A percentile compares a stretch with the other conserved stretches of the same genome.
These are phyloP conservation scores for Oxyscelio sp. DNA, from an alignment of 2,888 invertebrate species.

Conservation along the genomic window DNA sequence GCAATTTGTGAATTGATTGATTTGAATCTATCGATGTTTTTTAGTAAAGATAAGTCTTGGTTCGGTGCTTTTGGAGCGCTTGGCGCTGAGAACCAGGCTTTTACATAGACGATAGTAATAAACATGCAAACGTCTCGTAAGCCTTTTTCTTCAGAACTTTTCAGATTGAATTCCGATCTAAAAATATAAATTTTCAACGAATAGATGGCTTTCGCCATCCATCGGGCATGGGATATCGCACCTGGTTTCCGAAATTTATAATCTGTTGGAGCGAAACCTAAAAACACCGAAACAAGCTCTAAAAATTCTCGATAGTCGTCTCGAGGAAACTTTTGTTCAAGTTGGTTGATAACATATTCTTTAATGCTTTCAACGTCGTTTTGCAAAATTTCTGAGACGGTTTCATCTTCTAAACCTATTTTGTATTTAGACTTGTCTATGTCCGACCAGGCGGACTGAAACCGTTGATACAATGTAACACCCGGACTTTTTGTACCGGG, in stretches of 20 bases:
- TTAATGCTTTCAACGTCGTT: conserved; percentile 20
- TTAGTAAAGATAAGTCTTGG: conserved; percentile 68
- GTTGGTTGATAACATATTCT: neutral
- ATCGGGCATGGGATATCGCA: conserved; percentile 75
- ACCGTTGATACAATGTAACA: conserved; percentile 21
- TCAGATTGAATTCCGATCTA: neutral
- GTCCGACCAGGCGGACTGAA: conserved; percentile 7
- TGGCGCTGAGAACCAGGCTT: conserved; percentile 64
- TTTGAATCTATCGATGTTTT: conserved; percentile 53
- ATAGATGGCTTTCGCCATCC: neutral
- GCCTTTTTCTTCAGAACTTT: neutral
- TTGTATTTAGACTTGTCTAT: conserved; percentile 25
- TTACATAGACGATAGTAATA: conserved; percentile 51
- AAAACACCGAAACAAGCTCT: conserved; percentile 76
- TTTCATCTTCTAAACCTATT: conserved; percentile 30
- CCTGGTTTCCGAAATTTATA: conserved; percentile 69
- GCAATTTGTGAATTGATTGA: conserved; percentile 41
- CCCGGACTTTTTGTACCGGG: conserved; percentile 30
- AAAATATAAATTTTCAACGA: neutral
- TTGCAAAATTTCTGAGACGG: conserved; percentile 29
- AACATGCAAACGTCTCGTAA: neutral
- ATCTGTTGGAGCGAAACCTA: conserved; percentile 43
- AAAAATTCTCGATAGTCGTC: conserved; percentile 78
- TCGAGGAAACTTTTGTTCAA: conserved; percentile 43
- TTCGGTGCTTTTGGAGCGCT: conserved; percentile 61